Evolutionary conservation across 2,888 invertebrate genomes (phyloP).

Genomic region (Lasioglossum pauxillum): DNA sequence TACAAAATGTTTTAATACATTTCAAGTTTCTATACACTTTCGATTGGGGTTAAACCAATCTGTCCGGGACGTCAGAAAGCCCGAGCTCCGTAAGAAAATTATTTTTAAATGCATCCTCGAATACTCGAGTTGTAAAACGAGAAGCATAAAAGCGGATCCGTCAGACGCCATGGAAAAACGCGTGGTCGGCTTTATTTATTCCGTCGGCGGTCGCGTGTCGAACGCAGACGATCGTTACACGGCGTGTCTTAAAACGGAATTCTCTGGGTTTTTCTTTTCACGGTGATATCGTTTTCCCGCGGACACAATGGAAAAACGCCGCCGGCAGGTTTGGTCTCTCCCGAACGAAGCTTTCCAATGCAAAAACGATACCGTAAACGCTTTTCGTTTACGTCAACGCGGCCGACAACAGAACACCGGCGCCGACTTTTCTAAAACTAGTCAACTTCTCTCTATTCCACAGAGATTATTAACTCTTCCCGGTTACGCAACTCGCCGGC

Average conservation of each 20-base stretch:
- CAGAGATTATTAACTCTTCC: background rate
- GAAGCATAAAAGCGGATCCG: background rate
- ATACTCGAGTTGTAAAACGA: no score
- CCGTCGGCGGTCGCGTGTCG: slow-evolving; percentile 1
- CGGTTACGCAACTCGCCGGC: background rate
- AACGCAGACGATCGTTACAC: background rate
- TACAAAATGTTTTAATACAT: no score
- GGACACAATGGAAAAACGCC: background rate
- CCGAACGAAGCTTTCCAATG: background rate
- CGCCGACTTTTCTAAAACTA: background rate
- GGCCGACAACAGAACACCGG: background rate
- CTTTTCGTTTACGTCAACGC: slow-evolving; percentile 8
- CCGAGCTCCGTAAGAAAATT: no score
- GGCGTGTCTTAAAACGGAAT: slow-evolving; percentile 7
- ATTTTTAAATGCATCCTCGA: no score
- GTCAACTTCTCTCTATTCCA: background rate
- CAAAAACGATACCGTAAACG: background rate
- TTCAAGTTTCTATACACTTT: no score
- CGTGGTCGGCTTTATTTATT: background rate
- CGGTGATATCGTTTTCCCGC: background rate
- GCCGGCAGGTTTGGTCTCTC: background rate
- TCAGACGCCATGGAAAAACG: background rate
- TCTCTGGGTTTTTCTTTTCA: background rate
- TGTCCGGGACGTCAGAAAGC: no score
- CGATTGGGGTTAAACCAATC: no score